phyloP scores from a whole-genome alignment of 1,140 invertebrate genomes.

The Drosophila tristis region DNA sequence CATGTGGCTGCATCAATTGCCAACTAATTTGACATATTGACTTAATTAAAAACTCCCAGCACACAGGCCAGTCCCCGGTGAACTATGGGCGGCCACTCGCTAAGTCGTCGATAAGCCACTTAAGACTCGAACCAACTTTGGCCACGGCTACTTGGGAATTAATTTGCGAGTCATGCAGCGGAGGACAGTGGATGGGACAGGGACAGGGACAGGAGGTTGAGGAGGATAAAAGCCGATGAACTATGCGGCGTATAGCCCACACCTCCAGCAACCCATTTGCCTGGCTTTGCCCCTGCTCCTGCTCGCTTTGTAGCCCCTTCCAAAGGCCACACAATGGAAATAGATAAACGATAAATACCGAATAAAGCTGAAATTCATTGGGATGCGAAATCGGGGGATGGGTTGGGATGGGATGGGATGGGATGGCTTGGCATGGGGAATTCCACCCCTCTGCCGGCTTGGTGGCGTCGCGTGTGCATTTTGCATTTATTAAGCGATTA shows the following conservation, averaged over 20 bases:
- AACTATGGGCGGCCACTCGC: background rate
- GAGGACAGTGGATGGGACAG: background rate
- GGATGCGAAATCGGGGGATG: background rate
- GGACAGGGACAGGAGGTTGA: background rate
- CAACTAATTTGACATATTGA: constrained; percentile 76
- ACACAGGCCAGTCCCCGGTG: background rate
- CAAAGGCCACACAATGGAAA: constrained; percentile 50
- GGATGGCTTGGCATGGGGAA: background rate
- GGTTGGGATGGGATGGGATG: no score
- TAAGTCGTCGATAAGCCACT: constrained; percentile 63
- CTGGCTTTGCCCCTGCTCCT: no score
- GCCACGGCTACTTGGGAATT: constrained; percentile 63
- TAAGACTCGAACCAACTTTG: constrained; percentile 31
- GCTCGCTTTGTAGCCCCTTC: background rate
- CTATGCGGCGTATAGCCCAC: no score
- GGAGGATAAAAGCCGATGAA: constrained; percentile 24
- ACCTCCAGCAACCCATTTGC: no score
- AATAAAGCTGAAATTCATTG: constrained; percentile 53
- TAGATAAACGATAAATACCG: constrained; percentile 79
- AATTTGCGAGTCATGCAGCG: constrained; percentile 55
- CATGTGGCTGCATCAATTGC: constrained; percentile 47
- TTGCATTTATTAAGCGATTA: constrained; percentile 84
- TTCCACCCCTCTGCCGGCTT: constrained; percentile 9
- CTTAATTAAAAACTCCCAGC: constrained; percentile 68
- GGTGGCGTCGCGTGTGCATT: constrained; percentile 63